Base-by-base conservation (phyloP, 1,140 invertebrate genomes). In the Drosophila pseudoobscura region DNA sequence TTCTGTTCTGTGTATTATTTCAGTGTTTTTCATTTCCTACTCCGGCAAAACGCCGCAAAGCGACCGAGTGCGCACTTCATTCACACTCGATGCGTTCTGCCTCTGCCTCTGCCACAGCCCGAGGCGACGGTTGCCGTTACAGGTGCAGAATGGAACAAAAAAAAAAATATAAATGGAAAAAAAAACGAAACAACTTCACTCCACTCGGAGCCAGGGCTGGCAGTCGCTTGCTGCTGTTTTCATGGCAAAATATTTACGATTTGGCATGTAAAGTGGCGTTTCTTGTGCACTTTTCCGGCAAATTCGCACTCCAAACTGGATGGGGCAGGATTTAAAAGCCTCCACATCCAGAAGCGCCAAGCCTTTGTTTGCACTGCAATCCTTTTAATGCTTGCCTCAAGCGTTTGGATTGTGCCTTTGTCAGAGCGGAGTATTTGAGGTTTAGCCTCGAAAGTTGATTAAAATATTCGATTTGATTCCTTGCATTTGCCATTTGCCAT, bases 221-320 rank as follows among this genome's bases (percentile, higher is more conserved):
- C 63, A 69, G 43, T 54, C 54, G 41, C 24, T 35, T n/a, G 41
- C 65, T 59, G 58, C 64, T 82, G 74, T 88, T 82, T 68, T 84
- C 85, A 88, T 76, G 75, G 75, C 72, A 82, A 89, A 89, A 88
- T 88, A 88, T 88, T 88, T 88, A 88, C 83, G 84, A 88, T 88
- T 88, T 68, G 84, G 79, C 74, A 88, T 76, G 75, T 88, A 83
- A 88, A 88, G 78, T 88, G 83, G 75, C 83, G 69, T 88, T 88
- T 88, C 83, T 88, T 78, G 78, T 85, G 83, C 74, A 72, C 83
- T 87, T 87, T 80, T 87, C 80, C 82, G 77, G 60, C 55, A 60
- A 75, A 71, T 80, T 80, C 63, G 58, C 77, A 49, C 47, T 45
- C 63, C 62, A 29, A 17, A 53, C 63, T 56, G 50, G 35, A 31